A percentile compares a stretch with the other conserved stretches of the same genome.
Conservation (phyloP, 1,140 invertebrate species). For the Dermatophagoides farinae region DNA sequence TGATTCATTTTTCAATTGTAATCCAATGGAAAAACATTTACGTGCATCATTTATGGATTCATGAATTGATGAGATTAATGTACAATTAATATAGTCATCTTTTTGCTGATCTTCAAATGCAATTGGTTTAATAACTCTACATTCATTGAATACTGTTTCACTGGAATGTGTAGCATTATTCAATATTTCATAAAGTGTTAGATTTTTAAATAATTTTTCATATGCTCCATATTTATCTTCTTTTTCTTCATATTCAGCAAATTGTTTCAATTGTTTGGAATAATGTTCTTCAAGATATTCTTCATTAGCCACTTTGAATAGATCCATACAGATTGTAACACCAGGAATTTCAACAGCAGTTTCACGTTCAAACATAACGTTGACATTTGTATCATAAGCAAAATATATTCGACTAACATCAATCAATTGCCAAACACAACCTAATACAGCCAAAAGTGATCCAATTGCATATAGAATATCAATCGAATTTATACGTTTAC, state of each 20-base stretch:
- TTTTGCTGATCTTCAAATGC: neutral
- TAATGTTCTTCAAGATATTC: neutral
- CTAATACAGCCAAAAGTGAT: neutral
- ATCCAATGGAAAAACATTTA: constrained; percentile 7
- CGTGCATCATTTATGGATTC: neutral
- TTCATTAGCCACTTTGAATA: neutral
- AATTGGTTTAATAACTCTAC: constrained; percentile 1
- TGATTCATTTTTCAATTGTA: neutral
- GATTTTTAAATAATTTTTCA: neutral
- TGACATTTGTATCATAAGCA: constrained; percentile 6
- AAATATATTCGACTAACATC: constrained; percentile 10
- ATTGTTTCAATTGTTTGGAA: neutral
- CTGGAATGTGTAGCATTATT: neutral
- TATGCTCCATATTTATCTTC: neutral
- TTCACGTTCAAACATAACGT: constrained; percentile 9
- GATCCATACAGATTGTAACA: constrained; percentile 3
- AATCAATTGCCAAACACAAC: constrained; percentile 4
- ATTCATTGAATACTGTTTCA: neutral
- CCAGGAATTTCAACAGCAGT: neutral
- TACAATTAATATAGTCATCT: constrained; percentile 7
- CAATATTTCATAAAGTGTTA: constrained; percentile 5
- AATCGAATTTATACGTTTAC: too few relatives aligned
- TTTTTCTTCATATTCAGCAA: neutral
- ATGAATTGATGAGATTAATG: neutral
- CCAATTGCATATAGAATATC: too few relatives aligned